A percentile compares a stretch with the other conserved stretches of the same genome.
Evolutionary conservation across 2,888 invertebrate genomes (phyloP).

Genomic region (Saturnia japonica): DNA sequence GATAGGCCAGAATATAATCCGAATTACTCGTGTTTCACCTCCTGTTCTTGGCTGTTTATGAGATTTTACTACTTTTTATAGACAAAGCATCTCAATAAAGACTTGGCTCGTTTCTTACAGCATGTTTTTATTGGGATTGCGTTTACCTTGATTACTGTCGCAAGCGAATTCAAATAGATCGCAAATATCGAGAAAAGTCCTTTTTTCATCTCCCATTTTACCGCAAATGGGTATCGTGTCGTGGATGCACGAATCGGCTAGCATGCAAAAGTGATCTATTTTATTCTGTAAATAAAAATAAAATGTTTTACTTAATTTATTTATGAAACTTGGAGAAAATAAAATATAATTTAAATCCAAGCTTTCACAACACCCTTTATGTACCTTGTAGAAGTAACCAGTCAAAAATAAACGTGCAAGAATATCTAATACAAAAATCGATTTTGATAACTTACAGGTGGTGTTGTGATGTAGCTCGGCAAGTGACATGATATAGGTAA

Average conservation of each 20-base stretch:
- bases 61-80: too few relatives aligned
- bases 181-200: slow-evolving; percentile 66
- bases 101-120: too few relatives aligned
- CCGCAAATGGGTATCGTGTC: slow-evolving; percentile 71
- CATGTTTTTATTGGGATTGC: background rate
- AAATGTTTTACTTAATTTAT: background rate
- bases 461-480: slow-evolving; percentile 56
- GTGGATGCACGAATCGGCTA: slow-evolving; percentile 66
- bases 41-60: too few relatives aligned
- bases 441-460: slow-evolving; percentile 49
- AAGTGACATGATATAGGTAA: slow-evolving; percentile 46
- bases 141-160: slow-evolving; percentile 60
- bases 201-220: slow-evolving; percentile 54
- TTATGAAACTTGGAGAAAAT: background rate
- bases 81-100: too few relatives aligned
- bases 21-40: too few relatives aligned
- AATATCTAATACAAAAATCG: background rate
- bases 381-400: too few relatives aligned
- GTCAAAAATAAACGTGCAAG: background rate
- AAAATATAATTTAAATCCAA: too few relatives aligned
- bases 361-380: too few relatives aligned
- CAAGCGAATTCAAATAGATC: slow-evolving; percentile 68
- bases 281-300: slow-evolving; percentile 52
- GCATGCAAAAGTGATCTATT: slow-evolving; percentile 59
- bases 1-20: too few relatives aligned